These are phyloP conservation scores for Dinoponera quadriceps DNA, from an alignment of 1,140 invertebrate genomes.

Conservation along the genomic window DNA sequence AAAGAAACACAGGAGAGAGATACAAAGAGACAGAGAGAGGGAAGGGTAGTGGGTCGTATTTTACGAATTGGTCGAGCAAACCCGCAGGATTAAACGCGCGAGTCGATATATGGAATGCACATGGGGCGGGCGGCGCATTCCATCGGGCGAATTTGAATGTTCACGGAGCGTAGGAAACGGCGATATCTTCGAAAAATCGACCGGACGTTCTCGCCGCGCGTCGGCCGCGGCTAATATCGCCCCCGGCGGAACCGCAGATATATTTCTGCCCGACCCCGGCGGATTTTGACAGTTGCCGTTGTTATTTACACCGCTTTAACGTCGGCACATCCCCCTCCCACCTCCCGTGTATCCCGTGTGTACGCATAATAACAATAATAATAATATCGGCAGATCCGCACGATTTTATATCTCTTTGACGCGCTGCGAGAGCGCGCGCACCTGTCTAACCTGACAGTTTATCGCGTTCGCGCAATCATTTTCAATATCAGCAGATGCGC, in stretches of 20 bases:
- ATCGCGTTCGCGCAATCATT: slow-evolving; percentile 48
- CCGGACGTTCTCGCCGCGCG: too few species aligned
- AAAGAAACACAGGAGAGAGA: slow-evolving; percentile 12
- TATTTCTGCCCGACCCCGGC: not conserved
- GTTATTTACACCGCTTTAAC: slow-evolving; percentile 10
- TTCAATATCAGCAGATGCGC: slow-evolving; percentile 52
- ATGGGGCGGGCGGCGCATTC: too few species aligned
- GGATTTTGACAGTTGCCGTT: slow-evolving; percentile 7
- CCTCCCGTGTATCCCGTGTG: too few species aligned
- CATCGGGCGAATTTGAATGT: too few species aligned
- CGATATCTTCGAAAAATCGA: too few species aligned
- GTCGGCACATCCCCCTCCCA: not conserved
- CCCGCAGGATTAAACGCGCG: too few species aligned
- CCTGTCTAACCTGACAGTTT: slow-evolving; percentile 33
- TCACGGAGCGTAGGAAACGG: too few species aligned
- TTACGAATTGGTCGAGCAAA: too few species aligned
- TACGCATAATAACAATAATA: too few species aligned
- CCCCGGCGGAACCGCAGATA: not conserved
- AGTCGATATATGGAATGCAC: too few species aligned
- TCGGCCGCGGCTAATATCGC: too few species aligned
- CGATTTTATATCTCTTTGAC: slow-evolving; percentile 46
- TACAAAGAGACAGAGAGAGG: not conserved
- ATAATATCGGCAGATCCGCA: not conserved
- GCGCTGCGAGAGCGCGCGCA: not conserved
- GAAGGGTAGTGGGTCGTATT: not conserved